Conservation (phyloP, 2,797 vertebrate genomes). For the Eleutherodactylus coqui region DNA sequence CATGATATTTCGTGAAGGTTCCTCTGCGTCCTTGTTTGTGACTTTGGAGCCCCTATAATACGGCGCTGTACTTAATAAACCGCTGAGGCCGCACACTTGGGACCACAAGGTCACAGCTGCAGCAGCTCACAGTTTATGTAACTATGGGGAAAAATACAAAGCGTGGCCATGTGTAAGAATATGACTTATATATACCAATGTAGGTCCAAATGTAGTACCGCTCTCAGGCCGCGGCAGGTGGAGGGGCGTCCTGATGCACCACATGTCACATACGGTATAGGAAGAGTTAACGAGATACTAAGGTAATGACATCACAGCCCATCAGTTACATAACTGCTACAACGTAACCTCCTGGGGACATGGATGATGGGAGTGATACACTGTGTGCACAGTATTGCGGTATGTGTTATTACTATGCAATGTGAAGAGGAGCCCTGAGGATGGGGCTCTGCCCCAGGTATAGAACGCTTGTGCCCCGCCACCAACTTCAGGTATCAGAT, state of each 20-base stretch:
- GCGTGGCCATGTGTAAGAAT: neutral
- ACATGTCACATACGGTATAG: too few relatives aligned
- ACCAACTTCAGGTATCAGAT: too few relatives aligned
- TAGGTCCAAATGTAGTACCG: too few relatives aligned
- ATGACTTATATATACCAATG: neutral
- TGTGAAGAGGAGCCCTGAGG: too few relatives aligned
- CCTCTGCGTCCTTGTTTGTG: neutral
- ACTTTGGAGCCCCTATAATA: neutral
- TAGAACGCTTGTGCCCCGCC: too few relatives aligned
- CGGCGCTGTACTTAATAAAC: neutral
- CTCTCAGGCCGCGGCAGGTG: too few relatives aligned
- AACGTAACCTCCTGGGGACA: neutral
- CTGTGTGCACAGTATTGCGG: neutral
- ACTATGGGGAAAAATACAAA: neutral
- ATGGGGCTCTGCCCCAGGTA: too few relatives aligned
- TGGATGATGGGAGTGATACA: neutral
- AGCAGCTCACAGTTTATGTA: neutral
- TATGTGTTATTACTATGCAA: neutral
- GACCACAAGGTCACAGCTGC: neutral
- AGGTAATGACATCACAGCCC: too few relatives aligned
- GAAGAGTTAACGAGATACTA: too few relatives aligned
- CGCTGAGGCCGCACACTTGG: conserved; percentile 7
- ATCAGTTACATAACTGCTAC: too few relatives aligned
- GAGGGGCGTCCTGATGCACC: too few relatives aligned
- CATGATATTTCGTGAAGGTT: neutral